Evolutionary conservation across 2,888 invertebrate genomes (phyloP), one percentile per base, ranked within the genome.

Genomic region (Epinotia nisella): DNA sequence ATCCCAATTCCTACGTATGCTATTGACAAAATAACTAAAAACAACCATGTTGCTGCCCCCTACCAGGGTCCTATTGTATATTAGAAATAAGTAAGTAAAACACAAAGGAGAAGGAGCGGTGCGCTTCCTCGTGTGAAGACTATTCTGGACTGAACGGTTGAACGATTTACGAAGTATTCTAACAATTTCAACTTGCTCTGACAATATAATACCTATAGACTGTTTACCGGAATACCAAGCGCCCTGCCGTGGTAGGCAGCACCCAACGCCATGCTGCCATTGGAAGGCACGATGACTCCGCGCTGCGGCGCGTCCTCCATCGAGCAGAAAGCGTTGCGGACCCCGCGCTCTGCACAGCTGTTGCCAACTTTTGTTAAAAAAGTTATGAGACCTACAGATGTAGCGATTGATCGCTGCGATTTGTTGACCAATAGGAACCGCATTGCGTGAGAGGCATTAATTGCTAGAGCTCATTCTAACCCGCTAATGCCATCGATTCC

Each of bases 271-370:
- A 90, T 87, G 76, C 93, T 90, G 11, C 90, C 93, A 39, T 81
- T 87, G 0, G 94, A 94, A 1, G 94, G 90, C 29, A 93, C 90
- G 39, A 94, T 87, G 11, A 90, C 85, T 35, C 94, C 94, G 53
- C 82, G 82, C n/a, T 81, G 78, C 19, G 76, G 73, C 39, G 78
- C 79, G 39, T 90, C 86, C 1, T 85, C 83, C 1, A 81, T 82
- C 5, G 84, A 82, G 41, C 91, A 70, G 56, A 94, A 79, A 0
- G 88, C 87, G 76, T 93, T 93, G 17, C 92, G 87, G 13, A 91
- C 79, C 1, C 92, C 93, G 10, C 93, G 89, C 74, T 93, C 93
- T 19, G 88, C 88, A 70, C 89, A 92, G 78, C 92, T 93, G 72
- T 24, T 68, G 51, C 13, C 58, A 29, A 55, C 9, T 55, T 39